A percentile compares a stretch with the other conserved stretches of the same genome.
Conservation (phyloP, 2,888 invertebrate genomes). For the Archaeoteleia sp. region DNA sequence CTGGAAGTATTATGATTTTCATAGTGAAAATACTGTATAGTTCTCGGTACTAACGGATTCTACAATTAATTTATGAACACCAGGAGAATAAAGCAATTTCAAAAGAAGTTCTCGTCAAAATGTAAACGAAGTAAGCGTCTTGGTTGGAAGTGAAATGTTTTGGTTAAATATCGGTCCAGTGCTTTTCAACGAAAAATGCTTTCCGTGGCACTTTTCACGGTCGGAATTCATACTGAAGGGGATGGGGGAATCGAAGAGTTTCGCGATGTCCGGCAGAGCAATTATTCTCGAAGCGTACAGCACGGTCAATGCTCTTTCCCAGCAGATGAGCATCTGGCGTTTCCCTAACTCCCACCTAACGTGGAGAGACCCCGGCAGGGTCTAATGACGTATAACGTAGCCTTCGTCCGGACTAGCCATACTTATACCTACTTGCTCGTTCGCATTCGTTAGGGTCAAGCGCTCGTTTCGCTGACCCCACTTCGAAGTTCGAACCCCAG, state of each 20-base stretch:
- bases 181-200: slow-evolving; percentile 20
- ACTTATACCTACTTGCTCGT: slow-evolving; percentile 58
- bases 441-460: slow-evolving; percentile 67
- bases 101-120: too few relatives aligned
- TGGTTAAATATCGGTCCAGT: too few relatives aligned
- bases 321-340: slow-evolving; percentile 71
- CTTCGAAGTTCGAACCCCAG: slow-evolving; percentile 54
- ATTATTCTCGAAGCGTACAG: slow-evolving; percentile 50
- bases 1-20: too few relatives aligned
- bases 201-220: slow-evolving; percentile 33
- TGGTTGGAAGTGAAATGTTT: too few relatives aligned
- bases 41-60: too few relatives aligned
- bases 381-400: slow-evolving; percentile 72
- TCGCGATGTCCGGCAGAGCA: slow-evolving; percentile 50
- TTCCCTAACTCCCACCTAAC: slow-evolving; percentile 67
- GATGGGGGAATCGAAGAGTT: slow-evolving; percentile 45
- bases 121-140: too few relatives aligned
- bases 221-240: slow-evolving; percentile 19
- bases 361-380: slow-evolving; percentile 63
- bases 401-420: slow-evolving; percentile 61
- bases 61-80: too few relatives aligned
- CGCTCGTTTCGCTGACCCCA: slow-evolving; percentile 65
- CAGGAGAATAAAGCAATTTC: too few relatives aligned
- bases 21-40: too few relatives aligned
- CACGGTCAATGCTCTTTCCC: slow-evolving; percentile 53